Evolutionary conservation across 2,888 invertebrate species (phyloP).

Genomic region (Hoplodrina blanda): DNA sequence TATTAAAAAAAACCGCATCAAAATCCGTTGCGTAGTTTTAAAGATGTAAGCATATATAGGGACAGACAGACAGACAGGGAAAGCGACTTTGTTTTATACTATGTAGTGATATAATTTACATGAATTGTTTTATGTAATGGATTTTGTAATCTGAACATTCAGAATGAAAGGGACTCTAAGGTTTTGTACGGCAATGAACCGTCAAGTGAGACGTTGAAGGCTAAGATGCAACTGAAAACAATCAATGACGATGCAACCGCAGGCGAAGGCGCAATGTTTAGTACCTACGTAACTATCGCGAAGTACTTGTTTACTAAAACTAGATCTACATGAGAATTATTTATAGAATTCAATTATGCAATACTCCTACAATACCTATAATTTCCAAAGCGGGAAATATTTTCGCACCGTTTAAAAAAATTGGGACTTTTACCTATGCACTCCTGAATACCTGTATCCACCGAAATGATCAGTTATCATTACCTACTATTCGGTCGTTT

Average conservation of each 20-base stretch:
- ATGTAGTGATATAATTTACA: no score
- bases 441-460: not conserved
- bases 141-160: conserved; percentile 16
- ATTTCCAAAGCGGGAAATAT: no score
- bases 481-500: no score
- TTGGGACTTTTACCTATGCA: not conserved
- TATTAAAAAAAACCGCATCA: no score
- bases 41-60: no score
- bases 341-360: conserved; percentile 9
- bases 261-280: conserved; percentile 67
- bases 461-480: not conserved
- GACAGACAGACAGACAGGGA: no score
- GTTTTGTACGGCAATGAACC: conserved; percentile 59
- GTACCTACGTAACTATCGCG: conserved; percentile 42
- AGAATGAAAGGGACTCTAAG: conserved; percentile 24
- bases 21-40: no score
- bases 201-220: conserved; percentile 68
- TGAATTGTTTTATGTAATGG: not conserved
- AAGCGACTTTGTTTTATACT: no score
- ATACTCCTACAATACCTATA: not conserved
- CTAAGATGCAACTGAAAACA: conserved; percentile 72
- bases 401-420: not conserved
- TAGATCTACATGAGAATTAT: conserved; percentile 58
- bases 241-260: conserved; percentile 81
- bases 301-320: conserved; percentile 49